Evolutionary conservation across 2,113 vertebrate genomes (phyloP).

Genomic region (Capricornis sumatraensis): DNA sequence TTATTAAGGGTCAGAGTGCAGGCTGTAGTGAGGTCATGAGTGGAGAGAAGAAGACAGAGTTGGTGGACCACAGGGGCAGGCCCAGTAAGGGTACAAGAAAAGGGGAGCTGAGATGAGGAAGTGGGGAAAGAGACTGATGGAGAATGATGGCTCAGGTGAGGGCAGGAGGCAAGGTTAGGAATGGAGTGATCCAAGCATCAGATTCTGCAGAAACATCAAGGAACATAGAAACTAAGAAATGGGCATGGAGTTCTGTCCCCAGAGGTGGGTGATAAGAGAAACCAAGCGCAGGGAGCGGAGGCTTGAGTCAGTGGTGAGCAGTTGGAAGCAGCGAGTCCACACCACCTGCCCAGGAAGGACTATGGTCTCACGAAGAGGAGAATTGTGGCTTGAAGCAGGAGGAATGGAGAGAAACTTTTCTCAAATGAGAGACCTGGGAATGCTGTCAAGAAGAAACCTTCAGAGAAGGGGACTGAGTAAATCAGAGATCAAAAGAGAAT

Average conservation of each 20-base stretch:
- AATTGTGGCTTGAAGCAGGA: background rate
- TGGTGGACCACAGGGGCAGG: background rate
- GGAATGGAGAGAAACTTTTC: background rate
- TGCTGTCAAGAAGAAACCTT: background rate
- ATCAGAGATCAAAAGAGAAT: background rate
- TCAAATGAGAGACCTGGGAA: background rate
- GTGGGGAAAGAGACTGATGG: background rate
- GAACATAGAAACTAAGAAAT: background rate
- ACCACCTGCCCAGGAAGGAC: background rate
- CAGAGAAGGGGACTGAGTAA: background rate
- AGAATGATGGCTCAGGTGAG: too few relatives aligned
- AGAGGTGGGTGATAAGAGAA: background rate
- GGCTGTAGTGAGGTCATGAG: background rate
- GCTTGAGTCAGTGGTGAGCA: background rate
- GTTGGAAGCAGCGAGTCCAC: background rate
- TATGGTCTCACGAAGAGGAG: background rate
- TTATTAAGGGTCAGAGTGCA: background rate
- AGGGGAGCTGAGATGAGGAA: background rate
- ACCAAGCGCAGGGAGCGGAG: background rate
- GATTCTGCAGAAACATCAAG: background rate
- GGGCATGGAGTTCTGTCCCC: background rate
- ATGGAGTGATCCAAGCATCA: background rate
- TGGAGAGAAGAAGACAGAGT: background rate
- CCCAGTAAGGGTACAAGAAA: background rate
- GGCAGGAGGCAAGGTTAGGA: background rate